Percentiles rank a stretch among this genome's conserved stretches.
Evolutionary conservation across 2,797 vertebrate species (phyloP).

Genomic region (Aselliscus stoliczkanus): DNA sequence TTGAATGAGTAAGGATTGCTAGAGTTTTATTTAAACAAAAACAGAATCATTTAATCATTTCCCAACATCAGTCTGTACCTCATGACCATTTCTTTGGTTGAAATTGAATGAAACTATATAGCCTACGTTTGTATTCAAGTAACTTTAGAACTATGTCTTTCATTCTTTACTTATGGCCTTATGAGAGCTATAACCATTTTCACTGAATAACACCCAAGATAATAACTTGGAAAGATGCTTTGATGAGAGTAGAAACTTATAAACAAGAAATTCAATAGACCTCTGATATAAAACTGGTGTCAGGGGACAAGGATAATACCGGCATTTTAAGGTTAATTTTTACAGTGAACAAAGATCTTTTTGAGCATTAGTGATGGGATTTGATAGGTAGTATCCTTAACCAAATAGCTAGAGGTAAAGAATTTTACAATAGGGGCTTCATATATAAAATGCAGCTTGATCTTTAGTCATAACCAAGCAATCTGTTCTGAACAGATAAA

Average conservation of each 20-base stretch:
- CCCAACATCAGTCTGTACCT: neutral
- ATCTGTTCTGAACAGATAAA: conserved; percentile 19
- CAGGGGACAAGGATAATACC: neutral
- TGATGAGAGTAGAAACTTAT: neutral
- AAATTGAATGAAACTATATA: conserved; percentile 7
- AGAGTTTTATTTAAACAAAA: conserved; percentile 23
- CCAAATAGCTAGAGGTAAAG: neutral
- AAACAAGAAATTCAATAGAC: neutral
- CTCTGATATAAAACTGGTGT: neutral
- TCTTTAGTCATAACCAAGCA: neutral
- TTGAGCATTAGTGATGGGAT: neutral
- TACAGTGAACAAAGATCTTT: neutral
- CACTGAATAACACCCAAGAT: neutral
- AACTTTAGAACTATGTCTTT: neutral
- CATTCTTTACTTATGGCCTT: neutral
- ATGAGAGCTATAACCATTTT: neutral
- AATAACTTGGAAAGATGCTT: conserved; percentile 3
- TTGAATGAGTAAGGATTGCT: neutral
- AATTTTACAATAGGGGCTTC: neutral
- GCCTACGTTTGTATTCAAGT: neutral
- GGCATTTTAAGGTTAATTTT: neutral
- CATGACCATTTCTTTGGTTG: neutral
- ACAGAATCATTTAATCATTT: neutral
- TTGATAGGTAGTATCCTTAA: neutral
- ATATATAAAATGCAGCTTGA: neutral